phyloP scores from a whole-genome alignment of 92 coral and sea anemone species.

The Porites cylindrica region DNA sequence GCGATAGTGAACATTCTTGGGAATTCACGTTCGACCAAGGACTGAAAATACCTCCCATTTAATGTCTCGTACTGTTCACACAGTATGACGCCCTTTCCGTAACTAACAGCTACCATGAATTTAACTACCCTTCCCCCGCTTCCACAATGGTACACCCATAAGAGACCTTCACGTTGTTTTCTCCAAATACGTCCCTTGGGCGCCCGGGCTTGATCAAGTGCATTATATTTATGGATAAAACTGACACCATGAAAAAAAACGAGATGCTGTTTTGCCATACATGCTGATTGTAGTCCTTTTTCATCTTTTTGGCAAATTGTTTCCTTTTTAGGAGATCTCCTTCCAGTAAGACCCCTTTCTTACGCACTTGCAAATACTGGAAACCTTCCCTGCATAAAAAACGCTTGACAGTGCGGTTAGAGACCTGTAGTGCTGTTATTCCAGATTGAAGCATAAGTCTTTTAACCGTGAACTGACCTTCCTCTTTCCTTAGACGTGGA shows the following conservation, averaged over 20 bases:
- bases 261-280: constrained; percentile 1
- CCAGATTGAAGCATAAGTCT: constrained; percentile 36
- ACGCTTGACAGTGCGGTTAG: constrained; percentile 30
- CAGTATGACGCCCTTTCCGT: constrained; percentile 34
- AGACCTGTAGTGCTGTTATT: constrained; percentile 6
- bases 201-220: constrained; percentile 15
- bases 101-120: constrained; percentile 12
- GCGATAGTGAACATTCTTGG: background rate
- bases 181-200: constrained; percentile 12
- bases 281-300: background rate
- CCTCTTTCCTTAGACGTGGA: constrained; percentile 8
- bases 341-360: constrained; percentile 21
- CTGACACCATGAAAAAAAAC: constrained; percentile 32
- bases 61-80: constrained; percentile 29
- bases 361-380: constrained; percentile 28
- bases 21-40: constrained; percentile 19
- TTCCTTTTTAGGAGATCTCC: constrained; percentile 21
- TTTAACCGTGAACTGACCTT: constrained; percentile 39
- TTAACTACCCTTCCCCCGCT: constrained; percentile 20
- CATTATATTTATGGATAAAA: constrained; percentile 28
- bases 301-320: too few species aligned
- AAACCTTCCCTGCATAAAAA: constrained; percentile 29
- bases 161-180: constrained; percentile 14
- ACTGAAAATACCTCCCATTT: constrained; percentile 31
- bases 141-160: constrained; percentile 21